These are phyloP conservation scores for Chondrosia reniformis DNA, from an alignment of 37 sponge, comb jelly and placozoan genomes.

Conservation along the genomic window DNA sequence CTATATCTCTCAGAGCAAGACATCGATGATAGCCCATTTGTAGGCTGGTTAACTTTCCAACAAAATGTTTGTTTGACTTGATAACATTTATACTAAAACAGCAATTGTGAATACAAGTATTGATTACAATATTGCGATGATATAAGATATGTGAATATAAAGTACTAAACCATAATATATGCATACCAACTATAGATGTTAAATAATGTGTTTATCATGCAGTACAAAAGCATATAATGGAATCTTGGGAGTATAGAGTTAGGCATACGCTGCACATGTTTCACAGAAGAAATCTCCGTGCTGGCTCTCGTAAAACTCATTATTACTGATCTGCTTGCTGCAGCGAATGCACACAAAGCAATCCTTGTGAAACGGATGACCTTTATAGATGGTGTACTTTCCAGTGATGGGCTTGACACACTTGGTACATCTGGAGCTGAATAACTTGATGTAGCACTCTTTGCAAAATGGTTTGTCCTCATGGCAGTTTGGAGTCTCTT, in stretches of 20 bases:
- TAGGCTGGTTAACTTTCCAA: no score
- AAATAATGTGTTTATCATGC: no score
- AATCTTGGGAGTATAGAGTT: no score
- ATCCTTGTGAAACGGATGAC: not conserved
- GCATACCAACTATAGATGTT: no score
- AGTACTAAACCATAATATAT: no score
- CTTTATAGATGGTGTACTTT: constrained; percentile 18
- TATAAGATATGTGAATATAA: no score
- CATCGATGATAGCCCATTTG: no score
- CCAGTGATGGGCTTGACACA: constrained; percentile 9
- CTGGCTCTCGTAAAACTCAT: constrained; percentile 13
- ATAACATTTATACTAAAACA: no score
- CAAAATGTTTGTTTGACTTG: no score
- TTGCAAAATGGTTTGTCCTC: constrained; percentile 11
- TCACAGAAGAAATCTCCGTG: constrained; percentile 22
- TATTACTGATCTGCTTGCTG: not conserved
- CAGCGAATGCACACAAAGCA: constrained; percentile 15
- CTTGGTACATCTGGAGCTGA: constrained; percentile 5
- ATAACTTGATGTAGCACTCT: constrained; percentile 16
- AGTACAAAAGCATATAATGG: no score
- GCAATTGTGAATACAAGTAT: no score
- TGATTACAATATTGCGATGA: no score
- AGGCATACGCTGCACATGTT: not conserved
- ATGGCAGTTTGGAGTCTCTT: not conserved
- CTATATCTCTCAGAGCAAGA: constrained; percentile 54